These are phyloP conservation scores for Penaeus monodon DNA, from an alignment of 2,888 invertebrate species.

Conservation along the genomic window DNA sequence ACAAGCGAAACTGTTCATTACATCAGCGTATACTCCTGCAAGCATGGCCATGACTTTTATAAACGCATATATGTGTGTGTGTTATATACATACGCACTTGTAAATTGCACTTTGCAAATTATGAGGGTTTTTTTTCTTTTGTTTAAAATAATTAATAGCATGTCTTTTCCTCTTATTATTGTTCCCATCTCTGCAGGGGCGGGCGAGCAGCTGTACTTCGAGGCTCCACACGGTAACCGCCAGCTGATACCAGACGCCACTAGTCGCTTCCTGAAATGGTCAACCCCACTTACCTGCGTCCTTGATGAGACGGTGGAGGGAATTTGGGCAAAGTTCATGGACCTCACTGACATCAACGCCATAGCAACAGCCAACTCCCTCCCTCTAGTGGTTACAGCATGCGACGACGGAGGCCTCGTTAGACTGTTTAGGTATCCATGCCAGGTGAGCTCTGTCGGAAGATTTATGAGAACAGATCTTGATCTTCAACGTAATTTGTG, in stretches of 20 bases:
- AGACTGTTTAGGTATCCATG: slow-evolving; percentile 71
- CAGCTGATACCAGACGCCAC: slow-evolving; percentile 65
- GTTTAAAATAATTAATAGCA: too few relatives aligned
- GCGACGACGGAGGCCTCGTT: slow-evolving; percentile 71
- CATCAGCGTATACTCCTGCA: not conserved
- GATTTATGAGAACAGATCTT: not conserved
- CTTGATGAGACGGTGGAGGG: slow-evolving; percentile 70
- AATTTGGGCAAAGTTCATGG: slow-evolving; percentile 71
- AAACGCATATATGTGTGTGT: not conserved
- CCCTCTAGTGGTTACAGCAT: slow-evolving; percentile 69
- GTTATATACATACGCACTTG: too few relatives aligned
- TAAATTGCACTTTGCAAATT: too few relatives aligned
- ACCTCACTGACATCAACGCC: slow-evolving; percentile 71
- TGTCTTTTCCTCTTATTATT: too few relatives aligned
- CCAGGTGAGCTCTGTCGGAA: slow-evolving; percentile 67
- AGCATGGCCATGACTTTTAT: not conserved
- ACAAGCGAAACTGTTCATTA: not conserved
- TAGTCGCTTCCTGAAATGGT: slow-evolving; percentile 40
- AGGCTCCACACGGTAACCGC: slow-evolving; percentile 71
- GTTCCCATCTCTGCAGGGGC: slow-evolving; percentile 67
- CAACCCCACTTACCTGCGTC: slow-evolving; percentile 69
- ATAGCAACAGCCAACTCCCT: slow-evolving; percentile 67
- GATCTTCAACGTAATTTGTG: not conserved
- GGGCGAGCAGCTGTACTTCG: slow-evolving; percentile 71
- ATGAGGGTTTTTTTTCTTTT: too few relatives aligned